Evolutionary conservation across 2,888 invertebrate genomes (phyloP).

Genomic region (Arrhopalites spinosus): DNA sequence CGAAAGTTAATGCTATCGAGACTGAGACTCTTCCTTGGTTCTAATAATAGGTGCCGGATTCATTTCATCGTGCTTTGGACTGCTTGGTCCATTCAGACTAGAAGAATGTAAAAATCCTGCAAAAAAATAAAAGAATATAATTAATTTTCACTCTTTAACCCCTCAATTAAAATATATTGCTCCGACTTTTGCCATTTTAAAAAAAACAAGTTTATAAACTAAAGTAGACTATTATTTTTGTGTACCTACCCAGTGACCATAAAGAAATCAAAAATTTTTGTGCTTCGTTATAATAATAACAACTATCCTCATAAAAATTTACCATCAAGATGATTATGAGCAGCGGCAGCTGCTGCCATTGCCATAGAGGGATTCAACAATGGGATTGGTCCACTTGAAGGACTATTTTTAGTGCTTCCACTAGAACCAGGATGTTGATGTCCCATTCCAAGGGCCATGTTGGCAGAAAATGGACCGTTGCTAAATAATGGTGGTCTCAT

Average conservation of each 20-base stretch:
- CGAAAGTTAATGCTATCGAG: conserved; percentile 37
- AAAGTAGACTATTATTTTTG: too few species aligned
- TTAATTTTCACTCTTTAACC: too few species aligned
- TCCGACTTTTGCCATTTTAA: too few species aligned
- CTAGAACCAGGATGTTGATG: conserved; percentile 35
- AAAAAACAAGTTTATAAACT: too few species aligned
- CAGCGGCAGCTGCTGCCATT: conserved; percentile 38
- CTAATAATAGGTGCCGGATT: conserved; percentile 29
- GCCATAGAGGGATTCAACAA: conserved; percentile 46
- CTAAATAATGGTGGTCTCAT: conserved; percentile 44
- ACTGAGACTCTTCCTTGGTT: conserved; percentile 46
- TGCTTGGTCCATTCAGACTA: conserved; percentile 55
- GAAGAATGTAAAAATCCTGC: conserved; percentile 52
- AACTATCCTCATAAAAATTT: too few species aligned
- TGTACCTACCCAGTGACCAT: too few species aligned
- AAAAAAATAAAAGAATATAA: too few species aligned
- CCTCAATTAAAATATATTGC: too few species aligned
- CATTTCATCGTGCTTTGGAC: conserved; percentile 42
- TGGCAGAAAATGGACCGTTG: conserved; percentile 45
- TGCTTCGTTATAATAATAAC: too few species aligned
- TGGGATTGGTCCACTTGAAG: conserved; percentile 44
- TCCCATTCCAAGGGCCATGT: conserved; percentile 39
- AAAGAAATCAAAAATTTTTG: too few species aligned
- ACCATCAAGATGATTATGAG: conserved; percentile 47
- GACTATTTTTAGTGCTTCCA: conserved; percentile 38